Percentiles rank a stretch among this genome's conserved stretches.
These are phyloP conservation scores for Bursaphelenchus mucronatus DNA, from an alignment of 1,140 invertebrate genomes.

Conservation along the genomic window DNA sequence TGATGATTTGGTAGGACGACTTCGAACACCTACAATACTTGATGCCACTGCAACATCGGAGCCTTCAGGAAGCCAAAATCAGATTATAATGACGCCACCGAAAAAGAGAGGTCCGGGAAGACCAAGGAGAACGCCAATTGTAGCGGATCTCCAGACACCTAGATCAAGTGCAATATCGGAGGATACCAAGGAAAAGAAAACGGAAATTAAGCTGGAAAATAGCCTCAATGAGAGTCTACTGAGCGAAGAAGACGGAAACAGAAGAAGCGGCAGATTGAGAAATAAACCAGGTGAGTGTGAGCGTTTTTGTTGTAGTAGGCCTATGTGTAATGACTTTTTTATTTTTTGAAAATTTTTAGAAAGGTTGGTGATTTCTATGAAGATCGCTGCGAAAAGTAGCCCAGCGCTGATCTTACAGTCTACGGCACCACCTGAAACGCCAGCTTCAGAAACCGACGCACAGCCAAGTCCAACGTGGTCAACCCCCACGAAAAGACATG, in stretches of 20 bases:
- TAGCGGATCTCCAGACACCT: background rate
- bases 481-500: no score
- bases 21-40: background rate
- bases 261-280: background rate
- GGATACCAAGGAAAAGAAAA: background rate
- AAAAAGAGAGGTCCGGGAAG: no score
- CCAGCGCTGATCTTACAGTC: no score
- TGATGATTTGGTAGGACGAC: background rate
- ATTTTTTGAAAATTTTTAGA: conserved; percentile 1
- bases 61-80: no score
- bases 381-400: no score
- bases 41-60: no score
- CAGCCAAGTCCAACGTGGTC: no score
- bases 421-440: no score
- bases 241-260: background rate
- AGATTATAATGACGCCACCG: no score
- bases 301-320: background rate
- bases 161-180: background rate
- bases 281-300: background rate
- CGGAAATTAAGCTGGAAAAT: background rate
- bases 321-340: background rate
- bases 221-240: background rate
- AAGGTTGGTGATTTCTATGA: no score
- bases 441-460: no score
- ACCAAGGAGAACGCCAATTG: background rate